Conservation (phyloP, 2,113 vertebrate species). For the Python bivittatus region DNA sequence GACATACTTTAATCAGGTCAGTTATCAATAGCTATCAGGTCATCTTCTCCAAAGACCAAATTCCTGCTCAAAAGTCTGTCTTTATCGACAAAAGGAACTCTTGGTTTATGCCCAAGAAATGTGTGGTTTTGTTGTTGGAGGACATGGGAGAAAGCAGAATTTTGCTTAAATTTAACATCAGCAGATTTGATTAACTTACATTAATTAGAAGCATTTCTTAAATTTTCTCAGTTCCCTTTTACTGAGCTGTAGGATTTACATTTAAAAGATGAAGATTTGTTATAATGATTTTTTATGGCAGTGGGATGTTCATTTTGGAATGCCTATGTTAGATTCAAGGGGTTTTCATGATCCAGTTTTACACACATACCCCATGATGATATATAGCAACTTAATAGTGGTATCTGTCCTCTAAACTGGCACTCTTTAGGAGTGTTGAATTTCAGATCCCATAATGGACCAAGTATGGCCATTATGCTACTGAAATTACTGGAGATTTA, state of each 20-base stretch:
- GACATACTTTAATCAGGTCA: not conserved
- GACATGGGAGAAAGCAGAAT: not conserved
- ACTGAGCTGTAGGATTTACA: not conserved
- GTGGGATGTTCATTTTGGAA: not conserved
- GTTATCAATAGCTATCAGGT: not conserved
- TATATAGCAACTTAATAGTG: not conserved
- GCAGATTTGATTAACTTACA: not conserved
- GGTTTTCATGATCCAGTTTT: not conserved
- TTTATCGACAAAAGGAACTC: not conserved
- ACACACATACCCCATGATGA: not conserved
- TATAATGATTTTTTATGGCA: not conserved
- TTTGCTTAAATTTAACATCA: not conserved
- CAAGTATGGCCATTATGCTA: no score
- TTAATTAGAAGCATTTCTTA: not conserved
- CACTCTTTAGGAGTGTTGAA: not conserved
- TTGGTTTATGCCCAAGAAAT: not conserved
- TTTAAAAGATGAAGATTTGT: not conserved
- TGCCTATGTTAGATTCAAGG: not conserved
- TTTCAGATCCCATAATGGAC: no score
- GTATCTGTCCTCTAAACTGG: not conserved
- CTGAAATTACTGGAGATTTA: no score
- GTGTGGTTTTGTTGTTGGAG: not conserved
- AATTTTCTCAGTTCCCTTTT: not conserved
- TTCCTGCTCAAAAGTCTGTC: not conserved
- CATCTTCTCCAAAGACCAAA: not conserved